Base-by-base conservation (phyloP, 2,888 invertebrate genomes). In the Drosophila longiperda region DNA sequence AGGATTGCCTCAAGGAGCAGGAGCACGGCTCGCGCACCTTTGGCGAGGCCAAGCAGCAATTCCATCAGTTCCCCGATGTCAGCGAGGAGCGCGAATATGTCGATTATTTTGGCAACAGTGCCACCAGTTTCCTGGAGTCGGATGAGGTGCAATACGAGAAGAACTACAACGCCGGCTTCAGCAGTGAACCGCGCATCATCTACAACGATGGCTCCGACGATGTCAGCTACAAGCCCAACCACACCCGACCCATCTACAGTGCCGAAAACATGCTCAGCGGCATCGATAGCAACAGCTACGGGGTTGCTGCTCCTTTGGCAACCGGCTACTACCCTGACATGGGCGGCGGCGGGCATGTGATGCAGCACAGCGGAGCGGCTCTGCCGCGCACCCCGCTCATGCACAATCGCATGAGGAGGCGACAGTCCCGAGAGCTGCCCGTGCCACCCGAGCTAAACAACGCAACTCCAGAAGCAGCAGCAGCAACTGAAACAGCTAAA, bases 81-180 rank as follows among this genome's bases (percentile, higher is more conserved):
- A 87, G 87, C 55, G 92, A 92, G 63, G 92, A 92, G 57, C 89
- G 90, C 6, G 91, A 91, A 36, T 92, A 91, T 61, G 84, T 83
- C 3, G 92, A 92, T 48, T 92, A 92, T 36, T 92, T 91, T 58
- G 89, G 86, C 20, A 91, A 92, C 32, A 92, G 91, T 65, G 61
- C 76, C 29, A 90, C 89, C 42, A 90, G 80, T 42, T 92, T 92
- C 70, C 75, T 92, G 3, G 92, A 92, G 62, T 84, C 90, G 8
- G 92, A 92, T 11, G 92, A 92, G 73, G 90, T 91, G 40, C 92
- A 92, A 66, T 92, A 92, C 58, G 92, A 92, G 77, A 91, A 91
- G 52, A 91, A 79, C 38, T 91, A 91, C 71, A 92, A 90, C 58
- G 83, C 89, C 0, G 92, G 91, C 45, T 92, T 91, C 53, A 92